Evolutionary conservation across 1,140 invertebrate genomes (phyloP), one percentile per base, ranked within the genome.

Genomic region (Panulirus ornatus): DNA sequence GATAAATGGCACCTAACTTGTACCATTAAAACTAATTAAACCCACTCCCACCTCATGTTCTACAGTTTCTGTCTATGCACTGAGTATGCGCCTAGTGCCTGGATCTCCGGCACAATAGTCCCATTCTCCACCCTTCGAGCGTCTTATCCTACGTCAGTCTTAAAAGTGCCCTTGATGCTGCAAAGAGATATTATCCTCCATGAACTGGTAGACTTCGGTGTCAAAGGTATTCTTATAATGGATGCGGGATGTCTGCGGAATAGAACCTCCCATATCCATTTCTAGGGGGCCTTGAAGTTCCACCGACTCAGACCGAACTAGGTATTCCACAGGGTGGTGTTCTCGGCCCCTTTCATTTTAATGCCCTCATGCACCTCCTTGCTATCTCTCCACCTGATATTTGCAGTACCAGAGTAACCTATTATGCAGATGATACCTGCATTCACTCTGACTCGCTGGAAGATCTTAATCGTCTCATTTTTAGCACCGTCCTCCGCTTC

Each of bases 111-210:
- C 47, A 81, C 44, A 6, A 81, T 51, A 30, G 47, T 81, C n/a
- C 78, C 78, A 8, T 30, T 81, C 36, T 44, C 42, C 16, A 81
- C 78, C 81, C 58, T 36, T 70, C 38, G 58, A 82, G 51, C 5
- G 66, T 89, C 22, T 47, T 81, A 66, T 16, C 76, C 40, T 63
- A 63, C 34, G 8, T 79, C 42, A 42, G 66, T 66, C 54, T 82
- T 22, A 81, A 66, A 42, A 84, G 47, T 47, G 19, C 44, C 22
- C 51, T 82, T 30, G 79, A 47, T 22, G 34, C 40, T 38, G 6
- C 36, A 27, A 78, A 78, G 36, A n/a, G 75, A 78, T 27, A 19
- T 63, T 58, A 83, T 83, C 36, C 58, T 83, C 22, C n/a, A 83
- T 9, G 9, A 83, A 51, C 44, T 58, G 16, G 51, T 83, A 36